Evolutionary conservation across 2,888 invertebrate species (phyloP).

Genomic region (Atrina japonica): DNA sequence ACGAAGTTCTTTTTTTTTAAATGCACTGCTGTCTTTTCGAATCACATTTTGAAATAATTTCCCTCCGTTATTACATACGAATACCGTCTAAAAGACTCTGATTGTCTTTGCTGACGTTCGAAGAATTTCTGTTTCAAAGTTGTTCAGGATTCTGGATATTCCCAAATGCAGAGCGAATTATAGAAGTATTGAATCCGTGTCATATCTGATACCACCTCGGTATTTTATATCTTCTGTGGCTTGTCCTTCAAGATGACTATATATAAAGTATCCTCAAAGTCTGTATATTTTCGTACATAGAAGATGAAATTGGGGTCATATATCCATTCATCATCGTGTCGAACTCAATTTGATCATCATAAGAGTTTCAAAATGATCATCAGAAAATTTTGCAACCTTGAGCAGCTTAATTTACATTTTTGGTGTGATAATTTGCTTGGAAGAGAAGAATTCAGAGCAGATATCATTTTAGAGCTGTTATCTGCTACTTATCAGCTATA

Average conservation of each 20-base stretch:
- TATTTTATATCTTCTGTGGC: slow-evolving; percentile 16
- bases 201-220: slow-evolving; percentile 5
- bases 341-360: too few species aligned
- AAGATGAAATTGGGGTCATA: slow-evolving; percentile 3
- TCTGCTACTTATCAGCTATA: too few species aligned
- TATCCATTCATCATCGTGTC: slow-evolving; percentile 20
- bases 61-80: slow-evolving; percentile 7
- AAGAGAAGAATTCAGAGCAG: too few species aligned
- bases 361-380: too few species aligned
- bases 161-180: slow-evolving; percentile 9
- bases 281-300: not conserved
- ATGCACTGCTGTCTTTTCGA: slow-evolving; percentile 3
- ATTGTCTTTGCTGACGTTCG: too few species aligned
- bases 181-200: not conserved
- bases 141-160: slow-evolving; percentile 3
- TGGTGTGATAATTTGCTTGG: too few species aligned
- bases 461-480: too few species aligned
- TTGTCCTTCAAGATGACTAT: slow-evolving; percentile 20
- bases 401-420: too few species aligned
- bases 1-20: slow-evolving; percentile 11
- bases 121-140: not conserved
- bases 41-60: not conserved
- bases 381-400: too few species aligned
- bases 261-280: too few species aligned
- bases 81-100: slow-evolving; percentile 9